A percentile compares a stretch with the other conserved stretches of the same genome.
Evolutionary conservation across 2,113 vertebrate species (phyloP).

Genomic region (Pandion haliaetus): DNA sequence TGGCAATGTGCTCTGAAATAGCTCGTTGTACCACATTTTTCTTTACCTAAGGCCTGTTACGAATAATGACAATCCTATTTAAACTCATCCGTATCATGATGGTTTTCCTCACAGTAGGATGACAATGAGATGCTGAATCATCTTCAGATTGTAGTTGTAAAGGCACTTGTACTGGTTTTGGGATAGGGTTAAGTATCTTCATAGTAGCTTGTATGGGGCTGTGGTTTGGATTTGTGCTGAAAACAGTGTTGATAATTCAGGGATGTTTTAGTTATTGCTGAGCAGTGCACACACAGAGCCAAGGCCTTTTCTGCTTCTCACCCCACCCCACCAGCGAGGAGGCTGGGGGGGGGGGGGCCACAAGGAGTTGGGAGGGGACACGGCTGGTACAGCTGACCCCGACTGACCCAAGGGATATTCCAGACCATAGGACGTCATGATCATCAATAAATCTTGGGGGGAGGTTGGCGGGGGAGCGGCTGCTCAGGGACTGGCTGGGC

Average conservation of each 20-base stretch:
- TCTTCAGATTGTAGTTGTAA: neutral
- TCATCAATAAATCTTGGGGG: neutral
- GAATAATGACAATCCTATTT: neutral
- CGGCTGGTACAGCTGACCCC: neutral
- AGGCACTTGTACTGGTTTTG: neutral
- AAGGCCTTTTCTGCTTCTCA: neutral
- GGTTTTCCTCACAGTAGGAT: neutral
- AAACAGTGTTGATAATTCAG: neutral
- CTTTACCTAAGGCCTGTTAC: neutral
- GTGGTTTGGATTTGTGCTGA: neutral
- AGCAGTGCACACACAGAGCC: neutral
- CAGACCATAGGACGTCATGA: fast-evolving
- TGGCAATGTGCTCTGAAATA: neutral
- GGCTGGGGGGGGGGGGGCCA: neutral
- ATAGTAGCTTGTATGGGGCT: neutral
- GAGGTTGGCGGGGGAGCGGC: fast-evolving
- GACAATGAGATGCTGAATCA: neutral
- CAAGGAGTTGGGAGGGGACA: neutral
- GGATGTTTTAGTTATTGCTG: neutral
- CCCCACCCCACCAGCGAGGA: fast-evolving
- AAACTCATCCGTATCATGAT: neutral
- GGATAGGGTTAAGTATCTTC: neutral
- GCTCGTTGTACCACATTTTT: neutral
- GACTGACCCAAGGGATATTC: neutral
- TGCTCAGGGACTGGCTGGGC: fast-evolving